These are phyloP conservation scores for Buathra laborator DNA, from an alignment of 2,888 invertebrate species.

Conservation along the genomic window DNA sequence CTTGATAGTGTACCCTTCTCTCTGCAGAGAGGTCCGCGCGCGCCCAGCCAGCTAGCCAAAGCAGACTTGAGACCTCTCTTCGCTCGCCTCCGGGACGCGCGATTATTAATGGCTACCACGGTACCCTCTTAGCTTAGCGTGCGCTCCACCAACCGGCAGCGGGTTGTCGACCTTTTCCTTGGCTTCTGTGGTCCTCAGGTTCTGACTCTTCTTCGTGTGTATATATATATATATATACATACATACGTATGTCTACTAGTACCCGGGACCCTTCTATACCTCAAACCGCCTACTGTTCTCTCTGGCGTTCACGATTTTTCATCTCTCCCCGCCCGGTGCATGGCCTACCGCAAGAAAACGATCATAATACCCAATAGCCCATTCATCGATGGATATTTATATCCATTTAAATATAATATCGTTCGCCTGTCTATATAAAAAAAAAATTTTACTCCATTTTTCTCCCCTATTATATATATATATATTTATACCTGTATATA, in stretches of 20 bases:
- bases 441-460: background rate
- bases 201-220: constrained; percentile 62
- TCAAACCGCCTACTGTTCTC: constrained; percentile 47
- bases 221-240: constrained; percentile 71
- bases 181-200: constrained; percentile 69
- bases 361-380: constrained; percentile 39
- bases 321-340: constrained; percentile 44
- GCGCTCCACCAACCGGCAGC: constrained; percentile 68
- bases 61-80: constrained; percentile 69
- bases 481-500: no score
- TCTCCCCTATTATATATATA: background rate
- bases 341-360: constrained; percentile 69
- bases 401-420: constrained; percentile 4
- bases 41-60: constrained; percentile 33
- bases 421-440: background rate
- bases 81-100: constrained; percentile 71
- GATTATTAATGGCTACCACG: constrained; percentile 70
- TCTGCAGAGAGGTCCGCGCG: background rate
- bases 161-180: constrained; percentile 80
- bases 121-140: constrained; percentile 67
- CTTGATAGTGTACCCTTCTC: background rate
- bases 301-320: constrained; percentile 57
- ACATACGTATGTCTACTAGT: constrained; percentile 74
- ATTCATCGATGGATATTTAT: constrained; percentile 43
- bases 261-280: constrained; percentile 73